These are phyloP conservation scores for Siniperca scherzeri DNA, from an alignment of 2,797 vertebrate species.

Conservation along the genomic window DNA sequence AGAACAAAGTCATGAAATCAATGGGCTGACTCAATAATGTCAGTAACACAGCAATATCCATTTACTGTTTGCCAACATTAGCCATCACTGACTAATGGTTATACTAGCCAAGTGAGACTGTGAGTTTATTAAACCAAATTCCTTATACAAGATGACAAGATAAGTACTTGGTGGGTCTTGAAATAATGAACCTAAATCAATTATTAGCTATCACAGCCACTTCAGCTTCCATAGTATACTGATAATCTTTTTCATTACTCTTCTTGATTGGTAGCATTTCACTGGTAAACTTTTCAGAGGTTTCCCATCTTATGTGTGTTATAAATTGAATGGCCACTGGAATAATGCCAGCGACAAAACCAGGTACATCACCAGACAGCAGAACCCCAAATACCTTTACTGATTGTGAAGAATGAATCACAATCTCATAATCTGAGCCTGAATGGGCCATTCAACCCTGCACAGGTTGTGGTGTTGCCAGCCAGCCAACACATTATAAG, in stretches of 20 bases:
- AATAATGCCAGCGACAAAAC: neutral
- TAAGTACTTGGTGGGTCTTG: neutral
- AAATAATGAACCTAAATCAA: constrained; percentile 1
- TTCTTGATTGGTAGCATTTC: neutral
- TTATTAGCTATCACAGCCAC: neutral
- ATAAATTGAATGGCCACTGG: constrained; percentile 1
- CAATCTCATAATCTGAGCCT: constrained; percentile 50
- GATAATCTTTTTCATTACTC: constrained; percentile 10
- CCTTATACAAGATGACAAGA: constrained; percentile 3
- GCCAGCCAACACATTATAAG: constrained; percentile 52
- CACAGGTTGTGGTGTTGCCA: constrained; percentile 27
- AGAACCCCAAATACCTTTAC: constrained; percentile 20
- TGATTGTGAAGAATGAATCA: constrained; percentile 55
- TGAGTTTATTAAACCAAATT: neutral
- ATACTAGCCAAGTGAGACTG: too few species aligned
- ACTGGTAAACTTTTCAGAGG: too few species aligned
- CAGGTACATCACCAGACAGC: neutral
- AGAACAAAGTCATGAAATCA: neutral
- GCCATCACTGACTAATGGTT: neutral
- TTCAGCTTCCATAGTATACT: neutral
- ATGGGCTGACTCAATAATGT: neutral
- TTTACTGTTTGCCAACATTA: neutral
- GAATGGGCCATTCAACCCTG: constrained; percentile 56
- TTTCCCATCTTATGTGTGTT: neutral
- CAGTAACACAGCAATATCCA: neutral